Percentiles rank a stretch among this genome's conserved stretches.
phyloP scores from a whole-genome alignment of 2,113 vertebrate species.

The Crotalus horridus region DNA sequence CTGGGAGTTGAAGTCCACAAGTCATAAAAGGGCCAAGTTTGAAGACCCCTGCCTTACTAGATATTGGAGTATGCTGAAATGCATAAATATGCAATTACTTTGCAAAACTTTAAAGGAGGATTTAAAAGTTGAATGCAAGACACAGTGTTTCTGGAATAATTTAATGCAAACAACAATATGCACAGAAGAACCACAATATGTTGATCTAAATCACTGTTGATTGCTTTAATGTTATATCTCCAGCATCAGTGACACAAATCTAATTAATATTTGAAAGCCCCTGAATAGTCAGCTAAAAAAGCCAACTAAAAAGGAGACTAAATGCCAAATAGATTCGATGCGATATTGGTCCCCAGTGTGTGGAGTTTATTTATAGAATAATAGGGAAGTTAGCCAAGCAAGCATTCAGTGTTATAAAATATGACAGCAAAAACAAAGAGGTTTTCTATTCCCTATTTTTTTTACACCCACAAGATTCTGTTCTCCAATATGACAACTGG shows the following conservation, averaged over 20 bases:
- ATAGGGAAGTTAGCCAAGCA: neutral
- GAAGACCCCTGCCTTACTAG: neutral
- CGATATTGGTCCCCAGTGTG: neutral
- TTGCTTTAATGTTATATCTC: neutral
- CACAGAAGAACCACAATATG: neutral
- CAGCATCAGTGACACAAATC: neutral
- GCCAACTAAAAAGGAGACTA: neutral
- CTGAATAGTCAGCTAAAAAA: slow-evolving; percentile 21
- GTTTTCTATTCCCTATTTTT: neutral
- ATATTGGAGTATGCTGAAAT: neutral
- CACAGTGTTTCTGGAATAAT: neutral
- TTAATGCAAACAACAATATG: slow-evolving; percentile 1
- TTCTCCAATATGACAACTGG: neutral
- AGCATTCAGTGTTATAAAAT: neutral
- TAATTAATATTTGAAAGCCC: slow-evolving; percentile 17
- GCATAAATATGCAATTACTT: neutral
- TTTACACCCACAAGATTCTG: neutral
- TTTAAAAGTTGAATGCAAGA: neutral
- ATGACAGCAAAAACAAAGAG: neutral
- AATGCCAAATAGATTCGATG: neutral
- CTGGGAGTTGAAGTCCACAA: no score
- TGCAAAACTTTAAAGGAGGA: neutral
- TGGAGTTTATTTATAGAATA: slow-evolving; percentile 3
- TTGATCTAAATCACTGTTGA: neutral
- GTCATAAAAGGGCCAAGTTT: no score